phyloP scores from a whole-genome alignment of 2,797 vertebrate genomes.

The Gymnothorax javanicus region DNA sequence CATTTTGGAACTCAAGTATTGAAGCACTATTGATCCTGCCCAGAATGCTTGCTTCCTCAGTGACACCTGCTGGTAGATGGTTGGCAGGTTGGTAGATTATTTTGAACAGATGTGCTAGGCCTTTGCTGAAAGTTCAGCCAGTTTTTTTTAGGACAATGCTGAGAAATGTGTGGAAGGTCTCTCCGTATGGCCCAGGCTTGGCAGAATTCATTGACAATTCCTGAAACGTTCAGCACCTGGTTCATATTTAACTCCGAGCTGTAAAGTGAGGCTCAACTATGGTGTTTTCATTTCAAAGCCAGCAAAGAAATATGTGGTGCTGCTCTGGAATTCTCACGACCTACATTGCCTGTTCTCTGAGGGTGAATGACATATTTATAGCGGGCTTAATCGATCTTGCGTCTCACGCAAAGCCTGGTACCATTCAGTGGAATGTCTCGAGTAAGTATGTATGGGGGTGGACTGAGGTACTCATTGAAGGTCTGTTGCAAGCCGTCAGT shows the following conservation, averaged over 20 bases:
- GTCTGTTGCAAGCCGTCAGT: too few relatives aligned
- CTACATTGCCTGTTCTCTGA: background rate
- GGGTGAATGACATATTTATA: background rate
- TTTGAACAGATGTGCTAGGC: background rate
- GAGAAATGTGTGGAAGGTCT: background rate
- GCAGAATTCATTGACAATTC: slow-evolving; percentile 9
- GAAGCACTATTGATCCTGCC: background rate
- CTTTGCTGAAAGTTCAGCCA: background rate
- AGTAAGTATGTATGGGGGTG: background rate
- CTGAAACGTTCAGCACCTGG: background rate
- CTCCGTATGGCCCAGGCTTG: background rate
- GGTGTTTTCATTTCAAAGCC: background rate
- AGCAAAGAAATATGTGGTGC: too few relatives aligned
- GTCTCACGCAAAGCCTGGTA: background rate
- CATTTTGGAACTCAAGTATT: background rate
- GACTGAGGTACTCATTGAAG: too few relatives aligned
- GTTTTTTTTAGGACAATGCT: slow-evolving; percentile 22
- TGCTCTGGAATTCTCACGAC: background rate
- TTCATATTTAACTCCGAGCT: slow-evolving; percentile 31
- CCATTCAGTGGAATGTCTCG: background rate
- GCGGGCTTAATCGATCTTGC: background rate
- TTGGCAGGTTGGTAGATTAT: background rate
- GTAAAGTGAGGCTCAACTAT: slow-evolving; percentile 11
- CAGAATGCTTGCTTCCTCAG: background rate
- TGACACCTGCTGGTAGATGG: background rate